Base-by-base conservation (phyloP, 2,797 vertebrate species). In the Poecilia gillii region DNA sequence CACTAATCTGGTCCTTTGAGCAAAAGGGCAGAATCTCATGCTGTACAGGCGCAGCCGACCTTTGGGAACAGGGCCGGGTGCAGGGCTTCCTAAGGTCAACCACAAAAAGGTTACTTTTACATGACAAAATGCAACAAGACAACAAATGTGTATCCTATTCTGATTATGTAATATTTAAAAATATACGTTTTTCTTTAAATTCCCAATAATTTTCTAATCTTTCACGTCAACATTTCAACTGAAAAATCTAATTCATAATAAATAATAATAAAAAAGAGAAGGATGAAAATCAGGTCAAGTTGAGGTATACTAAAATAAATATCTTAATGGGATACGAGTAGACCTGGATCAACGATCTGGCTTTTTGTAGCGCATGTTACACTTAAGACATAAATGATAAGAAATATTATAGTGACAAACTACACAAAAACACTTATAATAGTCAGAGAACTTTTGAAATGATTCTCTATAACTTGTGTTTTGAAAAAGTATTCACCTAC, bases 21-120 rank as follows among this genome's bases (percentile, higher is more conserved):
- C 97, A 81, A 90, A 99, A 18, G 98, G 98, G 88, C 98, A 99
- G 94, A 98, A 98, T 76, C 96, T 96, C 98, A 99, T 99, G 92
- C 97, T 97, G 94, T 98, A 99, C 1, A 99, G 45, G 51, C 97
- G 95, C 76, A 99, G 90, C 31, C 77, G 0, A 8, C 91, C 97
- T 12, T 96, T 92, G 0, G 97, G 92, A 76, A 98, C 97, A 0
- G 96, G 96, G 8, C 96, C 96, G 11, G 98, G 98, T 28, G 94
- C 90, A 23, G 87, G 0, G 82, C 96, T 96, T n/a, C 97, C 97
- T 98, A 76, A 13, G 6, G n/a, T 71, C 41, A 71, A 28, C 6
- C 4, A 6, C 3, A 3, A 16, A 9, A 45, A 70, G 14, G 57
- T 28, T 62, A 14, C 9, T 41, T 25, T 43, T 23, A 41, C 3